Percentiles rank a stretch among this genome's conserved stretches.
Conservation (phyloP, 2,113 vertebrate genomes). For the Melanerpes aurifrons region DNA sequence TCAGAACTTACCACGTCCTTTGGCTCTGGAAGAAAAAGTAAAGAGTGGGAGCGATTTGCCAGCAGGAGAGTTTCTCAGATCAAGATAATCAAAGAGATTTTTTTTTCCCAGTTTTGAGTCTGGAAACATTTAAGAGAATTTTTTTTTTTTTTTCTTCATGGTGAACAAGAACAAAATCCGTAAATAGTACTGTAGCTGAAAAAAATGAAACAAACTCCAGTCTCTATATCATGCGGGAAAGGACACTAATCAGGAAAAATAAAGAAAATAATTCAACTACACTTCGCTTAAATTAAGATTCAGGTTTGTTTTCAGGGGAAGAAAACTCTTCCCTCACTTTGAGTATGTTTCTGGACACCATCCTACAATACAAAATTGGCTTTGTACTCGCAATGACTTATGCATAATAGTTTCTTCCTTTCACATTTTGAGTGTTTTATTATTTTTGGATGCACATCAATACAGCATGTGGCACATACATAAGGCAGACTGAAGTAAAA, state of each 20-base stretch:
- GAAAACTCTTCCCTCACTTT: constrained; percentile 49
- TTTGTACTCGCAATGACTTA: constrained; percentile 62
- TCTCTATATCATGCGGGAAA: neutral
- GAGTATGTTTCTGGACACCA: constrained; percentile 62
- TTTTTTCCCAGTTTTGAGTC: neutral
- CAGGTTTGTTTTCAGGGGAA: constrained; percentile 73
- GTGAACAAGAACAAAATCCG: constrained; percentile 26
- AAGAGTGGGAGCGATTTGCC: constrained; percentile 43
- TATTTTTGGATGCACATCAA: constrained; percentile 72
- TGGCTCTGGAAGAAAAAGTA: constrained; percentile 52
- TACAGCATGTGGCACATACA: constrained; percentile 38
- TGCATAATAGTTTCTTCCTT: constrained; percentile 67
- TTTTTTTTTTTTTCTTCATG: constrained; percentile 17
- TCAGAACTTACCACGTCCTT: constrained; percentile 47
- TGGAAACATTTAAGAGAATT: constrained; percentile 59
- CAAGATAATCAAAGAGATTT: constrained; percentile 43
- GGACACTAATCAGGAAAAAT: constrained; percentile 16
- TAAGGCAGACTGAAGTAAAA: neutral
- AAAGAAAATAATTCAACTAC: constrained; percentile 61
- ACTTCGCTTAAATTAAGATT: constrained; percentile 70
- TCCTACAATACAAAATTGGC: constrained; percentile 60
- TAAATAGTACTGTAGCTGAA: neutral
- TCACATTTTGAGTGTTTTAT: constrained; percentile 67
- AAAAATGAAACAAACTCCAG: neutral
- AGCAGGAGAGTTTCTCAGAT: constrained; percentile 60